Evolutionary conservation across 2,797 vertebrate species (phyloP).

Genomic region (Halcyon badia): DNA sequence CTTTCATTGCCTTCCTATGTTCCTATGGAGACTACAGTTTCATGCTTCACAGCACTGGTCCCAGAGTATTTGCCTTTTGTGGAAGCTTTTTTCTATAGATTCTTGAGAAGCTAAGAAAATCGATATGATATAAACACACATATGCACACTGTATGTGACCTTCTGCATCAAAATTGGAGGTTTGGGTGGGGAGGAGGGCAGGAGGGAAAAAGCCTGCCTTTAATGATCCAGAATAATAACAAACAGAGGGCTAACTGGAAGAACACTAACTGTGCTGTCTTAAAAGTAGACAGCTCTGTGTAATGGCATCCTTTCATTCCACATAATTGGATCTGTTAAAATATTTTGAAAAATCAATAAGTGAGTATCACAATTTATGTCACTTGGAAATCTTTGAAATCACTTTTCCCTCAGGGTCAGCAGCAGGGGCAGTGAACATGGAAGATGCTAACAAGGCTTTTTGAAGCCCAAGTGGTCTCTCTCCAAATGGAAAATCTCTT

Average conservation of each 20-base stretch:
- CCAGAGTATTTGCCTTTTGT: background rate
- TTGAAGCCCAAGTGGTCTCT: background rate
- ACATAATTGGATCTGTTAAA: background rate
- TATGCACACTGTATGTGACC: background rate
- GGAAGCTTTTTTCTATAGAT: background rate
- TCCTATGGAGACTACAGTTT: background rate
- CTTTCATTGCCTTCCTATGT: constrained; percentile 5
- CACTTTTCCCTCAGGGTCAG: constrained; percentile 3
- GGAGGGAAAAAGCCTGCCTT: background rate
- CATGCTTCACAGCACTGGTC: background rate
- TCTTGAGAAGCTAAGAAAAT: background rate
- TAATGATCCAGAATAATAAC: background rate
- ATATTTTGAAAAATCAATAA: constrained; percentile 11
- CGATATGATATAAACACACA: background rate
- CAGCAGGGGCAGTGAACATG: background rate
- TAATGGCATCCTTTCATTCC: background rate
- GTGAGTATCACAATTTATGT: background rate
- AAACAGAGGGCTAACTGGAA: background rate
- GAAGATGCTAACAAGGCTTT: constrained; percentile 22
- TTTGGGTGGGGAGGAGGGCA: rapidly evolving
- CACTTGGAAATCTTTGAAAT: background rate
- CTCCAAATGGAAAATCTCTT: constrained; percentile 44
- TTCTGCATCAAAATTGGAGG: background rate
- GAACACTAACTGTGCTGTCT: background rate
- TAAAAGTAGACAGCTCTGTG: background rate